phyloP scores from a whole-genome alignment of 2,888 invertebrate species.

The Eupeodes latifasciatus region DNA sequence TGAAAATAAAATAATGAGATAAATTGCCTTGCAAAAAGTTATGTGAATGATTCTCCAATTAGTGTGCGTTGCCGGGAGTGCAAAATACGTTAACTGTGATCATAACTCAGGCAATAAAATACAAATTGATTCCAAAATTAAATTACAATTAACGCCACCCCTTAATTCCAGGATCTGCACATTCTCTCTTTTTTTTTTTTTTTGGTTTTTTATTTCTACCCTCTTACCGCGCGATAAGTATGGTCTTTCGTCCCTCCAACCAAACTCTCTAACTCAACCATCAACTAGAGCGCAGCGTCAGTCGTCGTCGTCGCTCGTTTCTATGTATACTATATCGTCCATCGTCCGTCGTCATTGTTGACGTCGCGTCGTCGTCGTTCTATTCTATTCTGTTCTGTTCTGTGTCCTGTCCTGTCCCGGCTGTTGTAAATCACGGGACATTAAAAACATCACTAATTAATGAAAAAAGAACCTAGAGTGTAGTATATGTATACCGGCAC shows the following conservation, averaged over 20 bases:
- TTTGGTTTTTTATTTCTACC: not conserved
- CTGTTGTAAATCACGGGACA: constrained; percentile 58
- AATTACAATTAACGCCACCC: constrained; percentile 74
- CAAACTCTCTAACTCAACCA: not conserved
- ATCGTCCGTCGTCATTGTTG: not conserved
- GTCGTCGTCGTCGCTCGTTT: not conserved
- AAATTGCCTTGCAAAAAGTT: not conserved
- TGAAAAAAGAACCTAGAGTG: constrained; percentile 52
- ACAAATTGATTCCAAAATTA: constrained; percentile 75
- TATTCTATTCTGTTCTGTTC: not conserved
- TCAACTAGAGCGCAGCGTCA: not conserved
- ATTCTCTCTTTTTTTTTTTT: not conserved
- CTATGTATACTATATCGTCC: not conserved
- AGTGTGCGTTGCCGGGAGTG: constrained; percentile 11
- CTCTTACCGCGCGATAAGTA: not conserved
- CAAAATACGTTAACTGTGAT: constrained; percentile 61
- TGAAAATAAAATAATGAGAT: constrained; percentile 1
- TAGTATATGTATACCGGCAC: constrained; percentile 1
- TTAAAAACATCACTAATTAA: constrained; percentile 68
- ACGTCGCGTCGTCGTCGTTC: not conserved
- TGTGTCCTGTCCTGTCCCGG: constrained; percentile 10
- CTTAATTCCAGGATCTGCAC: constrained; percentile 13
- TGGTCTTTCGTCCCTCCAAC: not conserved
- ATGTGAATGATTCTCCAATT: constrained; percentile 56
- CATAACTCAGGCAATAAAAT: constrained; percentile 72